Conservation (phyloP, 92 coral and sea anemone genomes). For the Blastomussa wellsi region DNA sequence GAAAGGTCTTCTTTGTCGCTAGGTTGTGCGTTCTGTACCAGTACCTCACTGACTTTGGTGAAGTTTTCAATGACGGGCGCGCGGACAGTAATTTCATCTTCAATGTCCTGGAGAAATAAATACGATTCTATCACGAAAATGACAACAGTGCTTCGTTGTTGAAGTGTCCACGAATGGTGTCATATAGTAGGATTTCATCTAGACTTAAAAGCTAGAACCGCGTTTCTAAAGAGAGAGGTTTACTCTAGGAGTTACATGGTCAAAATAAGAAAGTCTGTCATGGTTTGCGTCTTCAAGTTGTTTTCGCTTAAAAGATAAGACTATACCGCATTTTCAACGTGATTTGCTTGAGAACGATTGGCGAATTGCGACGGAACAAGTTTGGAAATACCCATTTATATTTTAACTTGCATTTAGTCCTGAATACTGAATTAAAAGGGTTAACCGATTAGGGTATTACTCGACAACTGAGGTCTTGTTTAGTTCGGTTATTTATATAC, state of each 20-base stretch:
- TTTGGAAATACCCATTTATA: neutral
- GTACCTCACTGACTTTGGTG: constrained; percentile 73
- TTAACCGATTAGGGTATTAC: too few species aligned
- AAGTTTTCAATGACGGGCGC: constrained; percentile 83
- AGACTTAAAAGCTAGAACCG: neutral
- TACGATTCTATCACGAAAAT: neutral
- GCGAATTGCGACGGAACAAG: neutral
- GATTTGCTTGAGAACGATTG: neutral
- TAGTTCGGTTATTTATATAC: too few species aligned
- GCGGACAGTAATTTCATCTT: constrained; percentile 70
- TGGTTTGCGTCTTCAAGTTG: neutral
- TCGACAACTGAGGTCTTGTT: too few species aligned
- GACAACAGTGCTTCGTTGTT: neutral
- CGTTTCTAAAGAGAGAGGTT: neutral
- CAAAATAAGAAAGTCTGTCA: neutral
- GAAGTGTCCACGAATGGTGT: neutral
- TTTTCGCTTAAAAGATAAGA: neutral
- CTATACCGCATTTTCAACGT: neutral
- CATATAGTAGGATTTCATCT: neutral
- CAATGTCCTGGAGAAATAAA: constrained; percentile 58
- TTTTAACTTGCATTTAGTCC: neutral
- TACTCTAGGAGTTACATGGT: neutral
- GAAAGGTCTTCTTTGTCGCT: constrained; percentile 67
- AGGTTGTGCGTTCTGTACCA: constrained; percentile 77
- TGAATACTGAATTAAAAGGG: neutral